phyloP scores from a whole-genome alignment of 2,888 invertebrate genomes.

The Oxycera nigricornis region DNA sequence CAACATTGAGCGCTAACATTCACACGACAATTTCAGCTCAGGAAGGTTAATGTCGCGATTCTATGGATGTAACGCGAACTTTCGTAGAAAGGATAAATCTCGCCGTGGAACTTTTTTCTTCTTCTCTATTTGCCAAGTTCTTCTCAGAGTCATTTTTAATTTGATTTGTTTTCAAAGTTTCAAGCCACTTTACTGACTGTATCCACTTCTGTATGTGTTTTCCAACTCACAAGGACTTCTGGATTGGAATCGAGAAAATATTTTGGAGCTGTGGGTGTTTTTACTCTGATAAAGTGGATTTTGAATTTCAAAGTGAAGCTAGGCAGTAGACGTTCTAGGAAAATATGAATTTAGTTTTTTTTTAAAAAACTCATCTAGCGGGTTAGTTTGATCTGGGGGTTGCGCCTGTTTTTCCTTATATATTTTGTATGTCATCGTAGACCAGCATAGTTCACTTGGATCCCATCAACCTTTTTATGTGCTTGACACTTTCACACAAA shows the following conservation, averaged over 20 bases:
- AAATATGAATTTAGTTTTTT: no score
- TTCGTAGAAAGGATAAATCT: neutral
- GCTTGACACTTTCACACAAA: no score
- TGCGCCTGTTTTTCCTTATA: no score
- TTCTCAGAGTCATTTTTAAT: constrained; percentile 12
- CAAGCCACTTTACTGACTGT: constrained; percentile 13
- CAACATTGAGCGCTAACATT: neutral
- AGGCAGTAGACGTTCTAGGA: no score
- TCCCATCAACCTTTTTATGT: no score
- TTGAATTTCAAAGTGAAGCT: no score
- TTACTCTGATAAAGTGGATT: constrained; percentile 3
- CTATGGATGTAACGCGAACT: neutral
- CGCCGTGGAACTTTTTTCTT: neutral
- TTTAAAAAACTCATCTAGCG: no score
- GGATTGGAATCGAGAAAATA: neutral
- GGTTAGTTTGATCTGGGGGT: no score
- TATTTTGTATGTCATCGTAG: no score
- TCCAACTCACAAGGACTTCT: neutral
- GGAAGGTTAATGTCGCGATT: neutral
- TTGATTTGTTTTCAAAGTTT: constrained; percentile 27
- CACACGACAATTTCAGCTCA: neutral
- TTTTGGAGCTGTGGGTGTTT: neutral
- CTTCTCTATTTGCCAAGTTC: neutral
- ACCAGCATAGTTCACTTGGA: no score
- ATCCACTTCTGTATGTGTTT: neutral